A percentile compares a stretch with the other conserved stretches of the same genome.
Evolutionary conservation across 2,113 vertebrate genomes (phyloP).

Genomic region (Dipodomys spectabilis): DNA sequence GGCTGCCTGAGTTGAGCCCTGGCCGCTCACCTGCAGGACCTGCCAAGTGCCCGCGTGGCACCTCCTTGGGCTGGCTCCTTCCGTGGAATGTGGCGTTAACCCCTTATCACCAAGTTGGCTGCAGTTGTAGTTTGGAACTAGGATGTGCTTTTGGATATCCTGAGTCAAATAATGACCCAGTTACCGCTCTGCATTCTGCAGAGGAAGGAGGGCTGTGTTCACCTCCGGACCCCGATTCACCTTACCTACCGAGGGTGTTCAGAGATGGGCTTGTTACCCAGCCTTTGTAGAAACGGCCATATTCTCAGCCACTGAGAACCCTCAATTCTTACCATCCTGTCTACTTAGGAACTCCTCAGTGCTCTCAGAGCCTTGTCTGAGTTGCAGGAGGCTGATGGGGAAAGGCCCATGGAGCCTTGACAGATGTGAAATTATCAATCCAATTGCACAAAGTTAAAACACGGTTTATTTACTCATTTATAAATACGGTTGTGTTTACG

Average conservation of each 20-base stretch:
- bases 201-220: neutral
- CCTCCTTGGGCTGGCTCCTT: neutral
- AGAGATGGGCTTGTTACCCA: neutral
- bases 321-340: neutral
- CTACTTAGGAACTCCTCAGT: neutral
- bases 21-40: neutral
- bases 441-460: constrained; percentile 78
- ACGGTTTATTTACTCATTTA: constrained; percentile 89
- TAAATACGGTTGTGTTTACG: constrained; percentile 92
- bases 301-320: neutral
- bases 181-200: too few relatives aligned
- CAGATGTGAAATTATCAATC: neutral
- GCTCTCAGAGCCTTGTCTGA: neutral
- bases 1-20: neutral
- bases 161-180: too few relatives aligned
- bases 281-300: too few relatives aligned
- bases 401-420: neutral
- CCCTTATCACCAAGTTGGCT: neutral
- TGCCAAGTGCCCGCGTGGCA: neutral
- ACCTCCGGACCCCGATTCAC: neutral
- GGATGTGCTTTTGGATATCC: neutral
- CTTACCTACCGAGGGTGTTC: accelerated
- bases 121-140: neutral
- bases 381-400: neutral
- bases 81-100: neutral